Conservation (phyloP, 2,888 invertebrate genomes). For the Brachypalpus laphriformis region DNA sequence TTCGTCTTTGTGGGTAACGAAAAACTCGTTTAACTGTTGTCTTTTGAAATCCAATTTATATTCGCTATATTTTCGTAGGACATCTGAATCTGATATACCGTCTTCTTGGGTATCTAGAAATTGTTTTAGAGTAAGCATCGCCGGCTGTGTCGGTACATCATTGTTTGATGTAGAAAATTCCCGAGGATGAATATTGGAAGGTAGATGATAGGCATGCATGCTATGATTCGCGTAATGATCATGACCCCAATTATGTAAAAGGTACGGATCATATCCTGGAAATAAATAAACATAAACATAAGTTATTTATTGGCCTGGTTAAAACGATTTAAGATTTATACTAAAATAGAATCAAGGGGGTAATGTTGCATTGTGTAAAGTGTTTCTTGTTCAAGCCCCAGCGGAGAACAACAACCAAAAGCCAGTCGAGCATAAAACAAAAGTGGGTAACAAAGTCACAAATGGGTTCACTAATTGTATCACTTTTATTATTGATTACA, state of each 20-base stretch:
- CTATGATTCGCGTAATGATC: conserved; percentile 81
- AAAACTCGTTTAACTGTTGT: conserved; percentile 98
- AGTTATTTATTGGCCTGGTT: too few species aligned
- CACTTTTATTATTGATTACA: too few species aligned
- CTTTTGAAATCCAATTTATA: conserved; percentile 98
- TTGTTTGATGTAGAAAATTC: conserved; percentile 64
- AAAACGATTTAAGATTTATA: too few species aligned
- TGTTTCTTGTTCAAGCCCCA: too few species aligned
- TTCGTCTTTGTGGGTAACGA: conserved; percentile 99
- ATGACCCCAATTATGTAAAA: conserved; percentile 81
- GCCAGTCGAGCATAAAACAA: too few species aligned
- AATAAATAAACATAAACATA: conserved; percentile 1
- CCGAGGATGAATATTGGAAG: conserved; percentile 68
- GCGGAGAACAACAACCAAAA: too few species aligned
- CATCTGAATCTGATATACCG: conserved; percentile 98
- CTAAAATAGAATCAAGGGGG: too few species aligned
- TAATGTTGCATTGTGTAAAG: too few species aligned
- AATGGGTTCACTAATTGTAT: too few species aligned
- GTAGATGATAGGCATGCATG: conserved; percentile 77
- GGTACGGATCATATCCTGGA: conserved; percentile 81
- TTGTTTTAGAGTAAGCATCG: conserved; percentile 98
- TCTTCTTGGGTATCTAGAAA: conserved; percentile 98
- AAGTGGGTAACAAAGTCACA: too few species aligned
- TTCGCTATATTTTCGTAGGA: conserved; percentile 97
- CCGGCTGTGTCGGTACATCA: conserved; percentile 90